Percentiles rank a stretch among this genome's conserved stretches.
phyloP scores from a whole-genome alignment of 2,888 invertebrate species.

The Thera britannica region DNA sequence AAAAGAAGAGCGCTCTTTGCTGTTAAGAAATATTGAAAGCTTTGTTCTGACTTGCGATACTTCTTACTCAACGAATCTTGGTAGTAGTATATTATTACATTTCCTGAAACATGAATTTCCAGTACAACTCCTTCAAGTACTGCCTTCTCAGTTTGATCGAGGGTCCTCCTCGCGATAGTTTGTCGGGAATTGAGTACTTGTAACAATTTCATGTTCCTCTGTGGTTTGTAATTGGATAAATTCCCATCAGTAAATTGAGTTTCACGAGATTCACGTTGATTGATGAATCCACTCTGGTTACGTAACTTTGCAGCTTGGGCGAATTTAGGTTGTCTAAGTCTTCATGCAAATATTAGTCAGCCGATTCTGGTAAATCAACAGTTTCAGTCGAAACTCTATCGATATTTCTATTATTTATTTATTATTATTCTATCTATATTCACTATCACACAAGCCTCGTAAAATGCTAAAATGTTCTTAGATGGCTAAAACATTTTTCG shows the following conservation, averaged over 20 bases:
- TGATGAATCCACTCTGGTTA: conserved; percentile 35
- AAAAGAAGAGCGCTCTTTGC: too few relatives aligned
- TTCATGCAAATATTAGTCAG: conserved; percentile 22
- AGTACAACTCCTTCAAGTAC: conserved; percentile 1
- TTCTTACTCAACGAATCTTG: too few relatives aligned
- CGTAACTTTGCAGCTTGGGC: conserved; percentile 27
- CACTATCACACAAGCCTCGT: conserved; percentile 1
- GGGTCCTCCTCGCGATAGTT: conserved; percentile 34
- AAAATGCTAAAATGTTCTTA: background rate
- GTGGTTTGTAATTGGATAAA: conserved; percentile 43
- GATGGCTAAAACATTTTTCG: background rate
- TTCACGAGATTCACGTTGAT: conserved; percentile 41
- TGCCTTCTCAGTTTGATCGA: conserved; percentile 35
- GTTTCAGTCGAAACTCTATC: conserved; percentile 3
- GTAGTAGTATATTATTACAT: background rate
- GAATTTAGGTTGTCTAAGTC: conserved; percentile 24
- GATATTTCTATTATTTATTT: background rate
- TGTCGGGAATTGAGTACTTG: conserved; percentile 36
- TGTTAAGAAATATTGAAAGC: too few relatives aligned
- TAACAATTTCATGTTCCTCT: conserved; percentile 43
- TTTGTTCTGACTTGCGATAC: too few relatives aligned
- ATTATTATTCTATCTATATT: background rate
- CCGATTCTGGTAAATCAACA: conserved; percentile 15
- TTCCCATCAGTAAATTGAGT: conserved; percentile 45
- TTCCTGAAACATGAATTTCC: conserved; percentile 1